phyloP scores from a whole-genome alignment of 2,797 vertebrate species.

The Trichosurus vulpecula region DNA sequence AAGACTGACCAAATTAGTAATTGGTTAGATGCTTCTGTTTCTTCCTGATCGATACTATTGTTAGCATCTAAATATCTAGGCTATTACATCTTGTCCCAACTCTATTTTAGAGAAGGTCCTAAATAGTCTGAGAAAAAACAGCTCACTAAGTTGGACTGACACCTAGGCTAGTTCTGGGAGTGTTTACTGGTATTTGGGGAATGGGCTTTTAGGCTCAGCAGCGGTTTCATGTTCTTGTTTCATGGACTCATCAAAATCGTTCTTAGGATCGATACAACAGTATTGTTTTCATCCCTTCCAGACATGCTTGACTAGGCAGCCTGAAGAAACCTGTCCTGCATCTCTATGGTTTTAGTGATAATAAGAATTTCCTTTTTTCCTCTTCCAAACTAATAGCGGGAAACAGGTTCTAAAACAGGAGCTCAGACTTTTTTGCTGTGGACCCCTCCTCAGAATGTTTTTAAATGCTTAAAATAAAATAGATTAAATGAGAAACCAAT shows the following conservation, averaged over 20 bases:
- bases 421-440: neutral
- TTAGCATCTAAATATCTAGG: neutral
- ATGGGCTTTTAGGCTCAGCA: neutral
- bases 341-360: neutral
- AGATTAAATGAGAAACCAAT: neutral
- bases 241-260: neutral
- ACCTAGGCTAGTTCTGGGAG: neutral
- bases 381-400: neutral
- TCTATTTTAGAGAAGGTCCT: neutral
- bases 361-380: neutral
- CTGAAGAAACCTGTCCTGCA: neutral
- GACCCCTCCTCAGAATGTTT: neutral
- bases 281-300: slow-evolving; percentile 2
- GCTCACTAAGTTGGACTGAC: neutral
- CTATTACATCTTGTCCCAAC: neutral
- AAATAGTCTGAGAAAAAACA: neutral
- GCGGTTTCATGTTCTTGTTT: slow-evolving; percentile 22
- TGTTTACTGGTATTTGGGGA: neutral
- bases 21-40: neutral
- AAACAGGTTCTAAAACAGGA: neutral
- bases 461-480: neutral
- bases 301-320: neutral
- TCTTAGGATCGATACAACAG: slow-evolving; percentile 14
- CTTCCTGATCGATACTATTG: neutral
- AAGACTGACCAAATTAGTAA: neutral